These are phyloP conservation scores for Drosophila bocqueti DNA, from an alignment of 1,140 invertebrate species.

Conservation along the genomic window DNA sequence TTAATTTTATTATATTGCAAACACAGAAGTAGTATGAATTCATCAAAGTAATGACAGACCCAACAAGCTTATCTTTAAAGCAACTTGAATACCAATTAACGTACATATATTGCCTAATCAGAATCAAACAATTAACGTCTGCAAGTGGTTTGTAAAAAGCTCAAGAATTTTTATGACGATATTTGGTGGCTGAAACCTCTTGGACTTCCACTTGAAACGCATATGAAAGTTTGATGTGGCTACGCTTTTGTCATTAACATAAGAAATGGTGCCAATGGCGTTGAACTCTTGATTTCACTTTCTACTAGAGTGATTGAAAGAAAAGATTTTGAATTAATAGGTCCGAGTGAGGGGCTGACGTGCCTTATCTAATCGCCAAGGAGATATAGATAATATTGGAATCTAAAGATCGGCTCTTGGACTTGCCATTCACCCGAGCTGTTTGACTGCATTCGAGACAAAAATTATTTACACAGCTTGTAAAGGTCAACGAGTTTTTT, in stretches of 20 bases:
- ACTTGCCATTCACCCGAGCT: conserved; percentile 32
- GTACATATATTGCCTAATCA: conserved; percentile 2
- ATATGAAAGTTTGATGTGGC: conserved; percentile 36
- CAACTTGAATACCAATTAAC: not conserved
- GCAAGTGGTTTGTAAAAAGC: conserved; percentile 30
- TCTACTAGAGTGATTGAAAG: conserved; percentile 47
- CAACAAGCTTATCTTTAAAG: not conserved
- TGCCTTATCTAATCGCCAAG: conserved; percentile 42
- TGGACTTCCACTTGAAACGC: conserved; percentile 15
- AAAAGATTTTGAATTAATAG: conserved; percentile 27
- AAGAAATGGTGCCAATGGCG: conserved; percentile 45
- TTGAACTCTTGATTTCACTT: conserved; percentile 72
- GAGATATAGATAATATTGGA: conserved; percentile 3
- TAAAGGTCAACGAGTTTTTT: conserved; percentile 76
- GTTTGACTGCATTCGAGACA: conserved; percentile 57
- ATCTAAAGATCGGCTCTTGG: conserved; percentile 23
- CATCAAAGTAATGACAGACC: not conserved
- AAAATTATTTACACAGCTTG: conserved; percentile 64
- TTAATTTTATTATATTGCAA: not conserved
- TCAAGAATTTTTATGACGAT: conserved; percentile 49
- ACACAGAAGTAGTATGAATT: not conserved
- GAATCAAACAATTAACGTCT: conserved; percentile 31
- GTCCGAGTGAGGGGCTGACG: conserved; percentile 5
- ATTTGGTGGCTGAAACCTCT: conserved; percentile 13
- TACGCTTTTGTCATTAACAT: conserved; percentile 53